These are phyloP conservation scores for Ariopsis seemanni DNA, from an alignment of 2,113 vertebrate genomes.

Conservation along the genomic window DNA sequence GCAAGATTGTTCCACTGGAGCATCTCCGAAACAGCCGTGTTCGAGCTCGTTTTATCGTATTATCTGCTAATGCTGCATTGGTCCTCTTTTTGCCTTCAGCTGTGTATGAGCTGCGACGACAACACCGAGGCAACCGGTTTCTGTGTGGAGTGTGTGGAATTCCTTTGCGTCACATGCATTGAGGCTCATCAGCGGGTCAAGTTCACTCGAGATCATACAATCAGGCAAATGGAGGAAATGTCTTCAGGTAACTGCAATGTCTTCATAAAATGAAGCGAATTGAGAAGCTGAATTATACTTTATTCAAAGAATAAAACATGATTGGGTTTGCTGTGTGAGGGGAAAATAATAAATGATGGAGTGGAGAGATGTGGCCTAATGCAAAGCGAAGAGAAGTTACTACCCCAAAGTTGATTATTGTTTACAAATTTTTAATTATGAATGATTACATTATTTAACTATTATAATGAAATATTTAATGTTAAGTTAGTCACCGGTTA, in stretches of 20 bases:
- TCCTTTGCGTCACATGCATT: conserved; percentile 94
- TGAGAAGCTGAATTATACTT: neutral
- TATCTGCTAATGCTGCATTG: neutral
- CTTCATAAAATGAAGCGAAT: neutral
- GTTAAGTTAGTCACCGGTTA: neutral
- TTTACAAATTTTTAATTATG: neutral
- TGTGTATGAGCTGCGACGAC: conserved; percentile 97
- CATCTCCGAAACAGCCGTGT: neutral
- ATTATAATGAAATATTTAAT: neutral
- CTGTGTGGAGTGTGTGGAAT: conserved; percentile 97
- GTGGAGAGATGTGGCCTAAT: too few relatives aligned
- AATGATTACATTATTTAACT: too few relatives aligned
- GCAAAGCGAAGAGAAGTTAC: neutral
- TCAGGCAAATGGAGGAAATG: conserved; percentile 95
- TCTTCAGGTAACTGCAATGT: conserved; percentile 80
- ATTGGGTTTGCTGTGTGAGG: neutral
- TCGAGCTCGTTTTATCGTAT: neutral
- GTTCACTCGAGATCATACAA: conserved; percentile 96
- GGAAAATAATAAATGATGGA: neutral
- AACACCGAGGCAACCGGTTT: conserved; percentile 95
- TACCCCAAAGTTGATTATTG: neutral
- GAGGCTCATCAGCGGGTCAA: conserved; percentile 96
- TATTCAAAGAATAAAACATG: neutral
- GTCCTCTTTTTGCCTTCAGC: conserved; percentile 66
- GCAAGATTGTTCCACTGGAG: neutral